These are phyloP conservation scores for Zaprionus capensis DNA, from an alignment of 1,140 invertebrate species.

Conservation along the genomic window DNA sequence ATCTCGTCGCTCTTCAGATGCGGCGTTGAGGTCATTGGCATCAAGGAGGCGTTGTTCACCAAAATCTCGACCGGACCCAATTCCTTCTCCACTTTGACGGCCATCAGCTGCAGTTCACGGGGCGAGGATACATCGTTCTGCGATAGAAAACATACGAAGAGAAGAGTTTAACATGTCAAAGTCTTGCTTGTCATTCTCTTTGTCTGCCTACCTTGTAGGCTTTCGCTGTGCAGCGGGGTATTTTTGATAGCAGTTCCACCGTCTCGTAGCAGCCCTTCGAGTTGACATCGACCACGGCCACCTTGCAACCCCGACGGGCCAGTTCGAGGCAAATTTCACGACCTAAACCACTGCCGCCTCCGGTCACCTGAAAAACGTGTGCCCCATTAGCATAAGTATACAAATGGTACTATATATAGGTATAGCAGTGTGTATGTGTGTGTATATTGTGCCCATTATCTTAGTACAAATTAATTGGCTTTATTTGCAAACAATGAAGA, in stretches of 20 bases:
- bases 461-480: conserved; percentile 68
- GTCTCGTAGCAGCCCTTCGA: conserved; percentile 80
- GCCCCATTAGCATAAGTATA: conserved; percentile 14
- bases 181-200: not conserved
- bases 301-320: conserved; percentile 76
- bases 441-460: conserved; percentile 44
- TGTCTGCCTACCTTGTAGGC: conserved; percentile 72
- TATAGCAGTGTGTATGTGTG: not conserved
- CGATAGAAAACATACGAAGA: not conserved
- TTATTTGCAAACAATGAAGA: conserved; percentile 75
- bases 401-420: conserved; percentile 9
- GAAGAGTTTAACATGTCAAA: not conserved
- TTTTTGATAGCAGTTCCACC: conserved; percentile 67
- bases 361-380: conserved; percentile 67
- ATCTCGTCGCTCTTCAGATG: conserved; percentile 75
- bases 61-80: conserved; percentile 80
- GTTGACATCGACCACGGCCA: conserved; percentile 81
- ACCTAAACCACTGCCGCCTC: conserved; percentile 80
- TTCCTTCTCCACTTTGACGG: conserved; percentile 78
- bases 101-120: conserved; percentile 76
- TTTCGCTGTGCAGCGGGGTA: conserved; percentile 69
- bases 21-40: conserved; percentile 80
- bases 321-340: conserved; percentile 77
- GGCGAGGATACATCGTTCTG: conserved; percentile 82
- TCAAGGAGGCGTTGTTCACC: conserved; percentile 81